These are phyloP conservation scores for Portunus trituberculatus DNA, from an alignment of 1,140 invertebrate species.

Conservation along the genomic window DNA sequence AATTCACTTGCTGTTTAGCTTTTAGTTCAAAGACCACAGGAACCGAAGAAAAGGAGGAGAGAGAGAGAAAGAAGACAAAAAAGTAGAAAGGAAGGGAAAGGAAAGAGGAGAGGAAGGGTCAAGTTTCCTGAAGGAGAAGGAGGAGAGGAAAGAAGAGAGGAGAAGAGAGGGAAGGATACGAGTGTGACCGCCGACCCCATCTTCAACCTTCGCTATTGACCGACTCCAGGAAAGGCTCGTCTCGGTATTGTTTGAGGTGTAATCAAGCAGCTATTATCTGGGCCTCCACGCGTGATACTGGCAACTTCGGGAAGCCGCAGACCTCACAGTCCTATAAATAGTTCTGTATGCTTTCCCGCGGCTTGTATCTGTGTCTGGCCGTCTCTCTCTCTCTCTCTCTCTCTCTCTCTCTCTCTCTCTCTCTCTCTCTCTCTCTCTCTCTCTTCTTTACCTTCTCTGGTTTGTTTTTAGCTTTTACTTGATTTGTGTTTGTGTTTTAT, in stretches of 20 bases:
- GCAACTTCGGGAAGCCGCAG: background rate
- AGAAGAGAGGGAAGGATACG: background rate
- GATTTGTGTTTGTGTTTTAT: no score
- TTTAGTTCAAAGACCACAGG: background rate
- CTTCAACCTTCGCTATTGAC: background rate
- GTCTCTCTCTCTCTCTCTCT: background rate
- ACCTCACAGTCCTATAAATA: background rate
- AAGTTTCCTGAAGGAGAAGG: background rate
- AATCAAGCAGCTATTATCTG: background rate
- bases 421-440: no score
- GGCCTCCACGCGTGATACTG: background rate
- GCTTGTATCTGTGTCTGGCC: background rate
- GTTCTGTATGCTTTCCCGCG: background rate
- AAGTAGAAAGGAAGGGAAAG: background rate
- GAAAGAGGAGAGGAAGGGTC: background rate
- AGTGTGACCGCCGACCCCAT: background rate
- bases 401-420: no score
- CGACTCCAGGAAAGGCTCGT: background rate
- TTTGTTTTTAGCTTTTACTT: no score
- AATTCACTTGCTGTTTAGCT: background rate
- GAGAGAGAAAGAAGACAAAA: background rate
- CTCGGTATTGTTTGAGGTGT: background rate
- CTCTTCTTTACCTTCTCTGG: no score
- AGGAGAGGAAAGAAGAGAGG: background rate
- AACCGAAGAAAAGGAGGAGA: no score